A percentile compares a stretch with the other conserved stretches of the same genome.
phyloP scores from a whole-genome alignment of 1,140 invertebrate species.

The Hyles vespertilio region DNA sequence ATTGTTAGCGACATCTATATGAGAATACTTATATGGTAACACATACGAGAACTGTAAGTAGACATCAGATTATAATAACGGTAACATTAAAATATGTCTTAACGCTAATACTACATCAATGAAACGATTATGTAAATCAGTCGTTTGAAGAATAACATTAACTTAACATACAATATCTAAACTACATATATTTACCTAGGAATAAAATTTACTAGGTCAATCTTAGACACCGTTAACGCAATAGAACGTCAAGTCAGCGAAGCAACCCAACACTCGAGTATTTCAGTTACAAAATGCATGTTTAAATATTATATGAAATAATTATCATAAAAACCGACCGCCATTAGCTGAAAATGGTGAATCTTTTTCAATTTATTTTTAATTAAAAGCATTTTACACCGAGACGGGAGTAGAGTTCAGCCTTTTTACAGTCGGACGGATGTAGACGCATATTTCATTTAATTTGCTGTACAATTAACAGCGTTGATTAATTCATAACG shows the following conservation, averaged over 20 bases:
- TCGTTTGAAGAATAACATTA: conserved; percentile 58
- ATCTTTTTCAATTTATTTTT: conserved; percentile 14
- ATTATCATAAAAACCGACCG: conserved; percentile 5
- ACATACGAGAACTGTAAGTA: conserved; percentile 11
- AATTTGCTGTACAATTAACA: conserved; percentile 21
- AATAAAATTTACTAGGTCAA: no score
- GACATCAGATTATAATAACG: conserved; percentile 16
- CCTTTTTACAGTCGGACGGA: conserved; percentile 49
- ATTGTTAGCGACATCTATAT: not conserved
- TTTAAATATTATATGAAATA: conserved; percentile 5
- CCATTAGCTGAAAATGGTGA: conserved; percentile 4
- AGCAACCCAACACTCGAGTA: no score
- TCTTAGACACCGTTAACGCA: not conserved
- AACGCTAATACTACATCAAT: conserved; percentile 44
- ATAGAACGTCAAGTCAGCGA: not conserved
- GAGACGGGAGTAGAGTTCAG: conserved; percentile 24
- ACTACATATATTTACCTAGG: conserved; percentile 4
- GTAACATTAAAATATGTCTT: conserved; percentile 46
- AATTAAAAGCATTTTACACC: conserved; percentile 20
- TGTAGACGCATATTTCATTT: conserved; percentile 35
- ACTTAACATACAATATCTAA: conserved; percentile 24
- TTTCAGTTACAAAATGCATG: not conserved
- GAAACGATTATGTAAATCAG: conserved; percentile 67
- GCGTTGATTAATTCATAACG: conserved; percentile 22
- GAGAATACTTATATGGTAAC: not conserved